Conservation (phyloP, 2,797 vertebrate genomes). For the Aphelocoma californica region DNA sequence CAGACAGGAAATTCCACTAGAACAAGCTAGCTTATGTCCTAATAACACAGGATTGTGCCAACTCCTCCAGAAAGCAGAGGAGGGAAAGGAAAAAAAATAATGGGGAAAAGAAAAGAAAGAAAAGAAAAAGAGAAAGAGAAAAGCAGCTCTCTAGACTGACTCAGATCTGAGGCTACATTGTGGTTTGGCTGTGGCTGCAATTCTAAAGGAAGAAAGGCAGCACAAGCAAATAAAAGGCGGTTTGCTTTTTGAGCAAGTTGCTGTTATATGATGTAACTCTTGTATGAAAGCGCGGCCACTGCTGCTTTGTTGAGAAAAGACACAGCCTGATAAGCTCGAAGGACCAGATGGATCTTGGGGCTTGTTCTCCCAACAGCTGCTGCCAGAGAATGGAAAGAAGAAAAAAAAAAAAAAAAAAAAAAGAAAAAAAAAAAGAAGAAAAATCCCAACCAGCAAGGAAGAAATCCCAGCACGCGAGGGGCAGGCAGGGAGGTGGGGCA, state of each 20-base stretch:
- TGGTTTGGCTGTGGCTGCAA: not conserved
- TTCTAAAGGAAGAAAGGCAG: constrained; percentile 53
- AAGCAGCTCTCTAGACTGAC: constrained; percentile 61
- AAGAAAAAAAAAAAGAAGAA: not conserved
- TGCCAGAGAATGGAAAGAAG: constrained; percentile 1
- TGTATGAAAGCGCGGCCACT: not conserved
- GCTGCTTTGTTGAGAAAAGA: not conserved
- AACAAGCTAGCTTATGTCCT: constrained; percentile 84
- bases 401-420: not conserved
- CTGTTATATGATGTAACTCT: constrained; percentile 55
- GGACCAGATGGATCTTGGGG: constrained; percentile 51
- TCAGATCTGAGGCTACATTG: constrained; percentile 60
- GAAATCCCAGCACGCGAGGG: not conserved
- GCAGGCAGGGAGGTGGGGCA: not conserved
- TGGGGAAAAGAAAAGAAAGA: accelerated
- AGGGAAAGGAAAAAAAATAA: not conserved
- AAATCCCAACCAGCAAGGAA: not conserved
- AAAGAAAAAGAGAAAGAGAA: not conserved
- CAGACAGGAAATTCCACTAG: constrained; percentile 94
- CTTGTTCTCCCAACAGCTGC: constrained; percentile 66
- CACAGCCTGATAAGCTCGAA: constrained; percentile 48
- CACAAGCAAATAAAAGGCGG: constrained; percentile 3
- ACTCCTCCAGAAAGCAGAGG: constrained; percentile 73
- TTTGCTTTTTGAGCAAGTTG: constrained; percentile 54
- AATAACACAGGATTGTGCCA: constrained; percentile 79